Evolutionary conservation across 2,888 invertebrate species (phyloP).

Genomic region (Matsumyia berberina): DNA sequence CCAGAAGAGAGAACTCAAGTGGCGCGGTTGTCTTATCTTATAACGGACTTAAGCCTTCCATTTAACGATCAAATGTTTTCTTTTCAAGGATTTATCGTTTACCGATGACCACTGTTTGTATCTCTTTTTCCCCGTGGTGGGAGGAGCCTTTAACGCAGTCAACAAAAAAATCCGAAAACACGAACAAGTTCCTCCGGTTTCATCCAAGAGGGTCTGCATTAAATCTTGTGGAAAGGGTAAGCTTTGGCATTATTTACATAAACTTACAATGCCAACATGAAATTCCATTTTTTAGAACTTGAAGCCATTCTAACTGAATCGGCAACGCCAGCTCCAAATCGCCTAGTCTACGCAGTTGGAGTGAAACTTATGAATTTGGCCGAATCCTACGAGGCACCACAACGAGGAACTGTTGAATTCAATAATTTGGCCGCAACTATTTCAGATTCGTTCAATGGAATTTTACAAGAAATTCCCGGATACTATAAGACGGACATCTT

Average conservation of each 20-base stretch:
- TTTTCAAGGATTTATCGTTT: constrained; percentile 89
- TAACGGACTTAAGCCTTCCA: background rate
- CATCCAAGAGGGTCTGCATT: constrained; percentile 92
- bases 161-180: constrained; percentile 95
- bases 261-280: background rate
- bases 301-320: constrained; percentile 83
- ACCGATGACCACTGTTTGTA: constrained; percentile 92
- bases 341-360: constrained; percentile 88
- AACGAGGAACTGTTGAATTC: constrained; percentile 90
- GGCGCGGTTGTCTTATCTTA: no score
- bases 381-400: constrained; percentile 90
- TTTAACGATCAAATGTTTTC: background rate
- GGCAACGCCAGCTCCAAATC: constrained; percentile 87
- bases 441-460: constrained; percentile 87
- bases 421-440: constrained; percentile 89
- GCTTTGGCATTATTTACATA: background rate
- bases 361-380: constrained; percentile 91
- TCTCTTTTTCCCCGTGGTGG: constrained; percentile 94
- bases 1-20: no score
- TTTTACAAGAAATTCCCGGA: constrained; percentile 88
- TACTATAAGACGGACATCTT: constrained; percentile 89
- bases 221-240: constrained; percentile 90
- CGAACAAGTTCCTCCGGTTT: constrained; percentile 89
- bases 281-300: constrained; percentile 78
- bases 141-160: constrained; percentile 92